These are phyloP conservation scores for Torymus tubicola DNA, from an alignment of 2,888 invertebrate species.

Conservation along the genomic window DNA sequence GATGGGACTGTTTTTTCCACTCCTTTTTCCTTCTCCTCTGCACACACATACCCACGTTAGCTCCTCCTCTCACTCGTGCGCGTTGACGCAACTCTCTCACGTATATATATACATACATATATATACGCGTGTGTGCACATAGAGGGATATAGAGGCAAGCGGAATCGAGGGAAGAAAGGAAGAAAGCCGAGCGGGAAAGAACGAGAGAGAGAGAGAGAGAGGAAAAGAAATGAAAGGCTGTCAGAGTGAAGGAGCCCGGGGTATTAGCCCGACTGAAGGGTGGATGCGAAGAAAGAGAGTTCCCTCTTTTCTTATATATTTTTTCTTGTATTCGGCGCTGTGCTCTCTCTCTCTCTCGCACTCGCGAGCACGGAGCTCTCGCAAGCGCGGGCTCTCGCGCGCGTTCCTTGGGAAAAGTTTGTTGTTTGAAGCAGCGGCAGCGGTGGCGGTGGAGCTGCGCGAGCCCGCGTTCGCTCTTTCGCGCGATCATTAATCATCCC, in stretches of 20 bases:
- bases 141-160: neutral
- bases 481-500: constrained; percentile 80
- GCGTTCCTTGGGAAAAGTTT: constrained; percentile 81
- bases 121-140: neutral
- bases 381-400: constrained; percentile 67
- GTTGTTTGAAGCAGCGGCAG: constrained; percentile 80
- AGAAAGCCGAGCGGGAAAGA: constrained; percentile 51
- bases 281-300: constrained; percentile 76
- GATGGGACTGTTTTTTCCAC: constrained; percentile 11
- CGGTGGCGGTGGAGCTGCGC: constrained; percentile 55
- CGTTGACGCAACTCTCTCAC: neutral
- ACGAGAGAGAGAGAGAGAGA: constrained; percentile 54
- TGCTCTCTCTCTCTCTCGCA: constrained; percentile 4
- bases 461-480: constrained; percentile 62
- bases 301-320: constrained; percentile 75
- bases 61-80: neutral
- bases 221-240: constrained; percentile 73
- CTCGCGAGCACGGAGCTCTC: constrained; percentile 63
- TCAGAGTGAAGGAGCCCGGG: constrained; percentile 69
- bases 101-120: neutral
- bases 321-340: constrained; percentile 70
- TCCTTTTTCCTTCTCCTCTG: neutral
- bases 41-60: neutral
- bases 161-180: constrained; percentile 39
- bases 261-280: constrained; percentile 75